These are phyloP conservation scores for Itoplectis maculator DNA, from an alignment of 2,888 invertebrate species.

Conservation along the genomic window DNA sequence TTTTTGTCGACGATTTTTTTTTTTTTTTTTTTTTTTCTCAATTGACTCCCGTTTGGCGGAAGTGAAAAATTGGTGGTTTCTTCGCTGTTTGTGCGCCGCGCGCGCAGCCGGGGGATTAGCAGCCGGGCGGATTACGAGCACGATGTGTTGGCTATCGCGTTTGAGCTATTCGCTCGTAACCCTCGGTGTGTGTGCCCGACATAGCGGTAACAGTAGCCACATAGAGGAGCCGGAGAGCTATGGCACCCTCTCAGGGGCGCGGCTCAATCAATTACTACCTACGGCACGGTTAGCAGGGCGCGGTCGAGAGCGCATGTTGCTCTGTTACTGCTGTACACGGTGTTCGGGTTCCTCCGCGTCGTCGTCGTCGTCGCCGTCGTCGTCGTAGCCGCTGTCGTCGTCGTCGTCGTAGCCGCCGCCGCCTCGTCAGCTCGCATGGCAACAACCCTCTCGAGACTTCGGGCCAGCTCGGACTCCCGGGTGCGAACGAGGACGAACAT, in stretches of 20 bases:
- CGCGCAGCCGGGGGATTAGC: background rate
- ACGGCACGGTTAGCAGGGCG: conserved; percentile 75
- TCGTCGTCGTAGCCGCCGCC: conserved; percentile 19
- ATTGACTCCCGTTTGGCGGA: too few relatives aligned
- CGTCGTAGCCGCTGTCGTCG: conserved; percentile 17
- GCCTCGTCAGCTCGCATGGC: conserved; percentile 70
- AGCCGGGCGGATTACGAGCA: background rate
- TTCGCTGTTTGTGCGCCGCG: background rate
- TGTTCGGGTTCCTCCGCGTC: conserved; percentile 69
- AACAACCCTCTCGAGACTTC: conserved; percentile 72
- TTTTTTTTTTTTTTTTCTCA: too few relatives aligned
- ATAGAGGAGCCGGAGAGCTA: conserved; percentile 66
- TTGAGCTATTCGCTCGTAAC: conserved; percentile 14
- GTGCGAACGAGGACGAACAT: conserved; percentile 41
- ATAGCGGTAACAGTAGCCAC: conserved; percentile 28
- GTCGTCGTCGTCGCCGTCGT: conserved; percentile 35
- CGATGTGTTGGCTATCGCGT: background rate
- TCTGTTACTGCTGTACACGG: conserved; percentile 45
- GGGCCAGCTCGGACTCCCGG: conserved; percentile 18
- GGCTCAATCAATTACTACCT: conserved; percentile 81
- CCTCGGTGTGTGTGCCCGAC: conserved; percentile 17
- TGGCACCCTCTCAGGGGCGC: conserved; percentile 79
- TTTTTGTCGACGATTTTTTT: too few relatives aligned
- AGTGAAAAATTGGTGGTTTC: background rate
- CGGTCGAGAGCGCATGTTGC: conserved; percentile 72